Evolutionary conservation across 2,797 vertebrate genomes (phyloP), one percentile per base, ranked within the genome.

Genomic region (Avahi laniger): DNA sequence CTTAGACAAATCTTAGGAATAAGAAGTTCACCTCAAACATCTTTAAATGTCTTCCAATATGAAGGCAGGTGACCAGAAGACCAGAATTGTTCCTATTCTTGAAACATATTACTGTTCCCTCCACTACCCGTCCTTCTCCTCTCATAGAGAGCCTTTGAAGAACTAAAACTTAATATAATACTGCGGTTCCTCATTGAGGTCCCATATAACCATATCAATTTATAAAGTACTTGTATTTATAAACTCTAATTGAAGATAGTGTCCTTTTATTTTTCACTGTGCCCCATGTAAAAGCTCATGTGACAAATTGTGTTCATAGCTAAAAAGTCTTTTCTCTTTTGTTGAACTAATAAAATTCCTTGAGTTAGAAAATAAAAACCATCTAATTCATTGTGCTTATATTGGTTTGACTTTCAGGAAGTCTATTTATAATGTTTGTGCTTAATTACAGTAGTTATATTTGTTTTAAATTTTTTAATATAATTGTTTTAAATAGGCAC

Each of bases 381-480:
- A 87, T 18, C 41, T 30, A 57, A 65, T 50, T 80, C 33, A 15
- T n/a, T 63, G 4, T 72, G 14, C n/a, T 81, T n/a, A 41, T 28
- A 14, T 59, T 86, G 5, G 1, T 22, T 12, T 96, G n/a, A 35
- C 33, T 67, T 67, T 6, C 1, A 81, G n/a, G 35, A 85, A 18
- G 13, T 76, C 75, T 28, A 43, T 6, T 75, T 73, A 9, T 81
- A 50, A 81, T 33, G 15, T 57, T 90, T 65, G 43, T 10, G n/a
- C 11, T 79, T 28, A 73, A 54, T 85, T 93, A 67, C 35, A 65
- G 48, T 67, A 52, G 14, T 41, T 43, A 18, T 12, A 50, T 35
- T 81, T 59, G 30, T 38, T 95, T 46, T 35, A 33, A 10, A 38
- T 70, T 93, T 65, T 90, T 46, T 89, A 17, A 85, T 63, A 20